Evolutionary conservation across 2,888 invertebrate genomes (phyloP), one percentile per base, ranked within the genome.

Genomic region (Diloba caeruleocephala): DNA sequence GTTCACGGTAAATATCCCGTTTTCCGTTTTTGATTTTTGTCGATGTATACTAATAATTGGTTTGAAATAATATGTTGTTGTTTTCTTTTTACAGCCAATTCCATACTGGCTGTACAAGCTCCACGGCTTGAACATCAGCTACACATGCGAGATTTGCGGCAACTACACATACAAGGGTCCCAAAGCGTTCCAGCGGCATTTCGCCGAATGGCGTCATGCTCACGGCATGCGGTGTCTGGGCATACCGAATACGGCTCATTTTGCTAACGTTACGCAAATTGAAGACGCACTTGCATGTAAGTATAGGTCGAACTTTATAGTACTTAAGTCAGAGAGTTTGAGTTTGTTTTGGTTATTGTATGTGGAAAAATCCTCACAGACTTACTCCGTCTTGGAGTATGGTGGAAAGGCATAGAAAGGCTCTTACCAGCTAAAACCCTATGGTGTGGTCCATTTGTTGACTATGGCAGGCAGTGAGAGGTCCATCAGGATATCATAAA

Each of bases 41-140:
- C n/a, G n/a, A n/a, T n/a, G n/a, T n/a, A n/a, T n/a, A n/a, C n/a
- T n/a, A n/a, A n/a, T n/a, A n/a, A n/a, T n/a, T n/a, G n/a, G n/a
- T n/a, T n/a, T n/a, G n/a, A n/a, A n/a, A n/a, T 23, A 26, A 7
- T 21, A 1, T 34, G 5, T 3, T 19, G 10, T 1, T 17, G 0
- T 15, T 10, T 7, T 38, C 0, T 19, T 59, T 19, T 80, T 74
- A 3, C 82, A 92, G 92, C 92, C 92, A 0, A 93, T 93, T 41
- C 99, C 99, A 0, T 99, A 99, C 89, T 99, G 99, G 99, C 89
- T 99, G 46, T 99, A 99, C 93, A 99, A 99, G 87, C 94, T 99
- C 4, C 99, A 99, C 82, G 99, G 99, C 0, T 94, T 99, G 7
- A 99, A 99, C 87, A 99, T 99, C 60, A 99, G 98, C 84, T 99